A percentile compares a stretch with the other conserved stretches of the same genome.
Evolutionary conservation across 2,888 invertebrate genomes (phyloP).

Genomic region (Poecilobothrus nobilitatus): DNA sequence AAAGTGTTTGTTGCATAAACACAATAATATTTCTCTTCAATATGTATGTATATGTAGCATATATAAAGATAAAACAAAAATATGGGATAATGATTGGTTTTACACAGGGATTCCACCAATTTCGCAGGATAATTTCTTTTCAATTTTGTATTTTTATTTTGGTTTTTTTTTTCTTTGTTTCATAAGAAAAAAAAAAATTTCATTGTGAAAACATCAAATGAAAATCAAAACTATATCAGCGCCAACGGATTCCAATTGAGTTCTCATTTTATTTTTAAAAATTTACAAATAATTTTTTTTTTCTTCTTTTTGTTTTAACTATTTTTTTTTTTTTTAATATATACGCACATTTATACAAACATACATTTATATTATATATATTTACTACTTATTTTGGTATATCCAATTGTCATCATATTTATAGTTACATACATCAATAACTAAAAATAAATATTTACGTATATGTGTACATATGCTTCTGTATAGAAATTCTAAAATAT

Average conservation of each 20-base stretch:
- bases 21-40: no score
- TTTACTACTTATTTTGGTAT: conserved; percentile 1
- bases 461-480: no score
- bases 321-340: no score
- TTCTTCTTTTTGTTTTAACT: background rate
- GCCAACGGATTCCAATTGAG: background rate
- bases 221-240: background rate
- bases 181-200: no score
- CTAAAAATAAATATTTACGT: background rate
- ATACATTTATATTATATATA: background rate
- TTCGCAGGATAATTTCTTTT: background rate
- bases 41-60: no score
- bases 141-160: no score
- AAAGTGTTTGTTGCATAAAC: background rate
- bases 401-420: background rate
- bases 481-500: background rate
- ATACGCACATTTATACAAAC: no score
- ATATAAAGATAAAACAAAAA: no score
- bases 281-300: background rate
- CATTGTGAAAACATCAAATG: background rate
- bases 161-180: no score
- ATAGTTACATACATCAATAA: conserved; percentile 4
- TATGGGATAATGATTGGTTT: no score
- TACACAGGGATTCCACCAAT: background rate
- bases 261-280: background rate